Percentiles rank a stretch among this genome's conserved stretches.
phyloP scores from a whole-genome alignment of 2,888 invertebrate species.

The Agapetus fuscipes region DNA sequence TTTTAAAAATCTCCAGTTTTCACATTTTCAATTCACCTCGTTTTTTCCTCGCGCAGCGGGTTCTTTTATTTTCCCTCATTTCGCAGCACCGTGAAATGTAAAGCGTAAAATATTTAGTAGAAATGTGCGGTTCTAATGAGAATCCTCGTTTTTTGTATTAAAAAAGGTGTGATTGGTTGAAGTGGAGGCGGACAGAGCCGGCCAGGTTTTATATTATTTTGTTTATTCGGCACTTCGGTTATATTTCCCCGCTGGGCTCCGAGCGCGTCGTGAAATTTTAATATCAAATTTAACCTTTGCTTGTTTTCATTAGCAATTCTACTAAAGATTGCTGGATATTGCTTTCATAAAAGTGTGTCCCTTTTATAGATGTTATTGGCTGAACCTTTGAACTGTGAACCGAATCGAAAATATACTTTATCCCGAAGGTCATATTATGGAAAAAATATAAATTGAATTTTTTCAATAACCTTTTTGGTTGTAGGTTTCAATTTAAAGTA shows the following conservation, averaged over 20 bases:
- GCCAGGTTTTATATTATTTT: conserved; percentile 5
- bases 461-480: too few relatives aligned
- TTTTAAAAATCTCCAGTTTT: conserved; percentile 10
- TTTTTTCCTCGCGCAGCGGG: conserved; percentile 11
- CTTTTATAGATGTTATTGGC: background rate
- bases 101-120: conserved; percentile 18
- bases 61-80: conserved; percentile 14
- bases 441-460: too few relatives aligned
- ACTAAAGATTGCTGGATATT: conserved; percentile 1
- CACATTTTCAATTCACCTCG: conserved; percentile 16
- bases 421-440: too few relatives aligned
- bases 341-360: conserved; percentile 1
- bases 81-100: conserved; percentile 15
- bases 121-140: conserved; percentile 16
- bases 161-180: conserved; percentile 17
- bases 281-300: conserved; percentile 16
- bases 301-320: conserved; percentile 14
- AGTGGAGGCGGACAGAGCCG: conserved; percentile 3
- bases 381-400: too few relatives aligned
- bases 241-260: conserved; percentile 13
- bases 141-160: conserved; percentile 16
- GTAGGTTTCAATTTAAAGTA: too few relatives aligned
- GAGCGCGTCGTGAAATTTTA: conserved; percentile 18
- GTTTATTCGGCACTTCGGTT: too few relatives aligned
- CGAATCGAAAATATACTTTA: too few relatives aligned